Evolutionary conservation across 2,888 invertebrate genomes (phyloP), one percentile per base, ranked within the genome.

Genomic region (Ophion slaviceki): DNA sequence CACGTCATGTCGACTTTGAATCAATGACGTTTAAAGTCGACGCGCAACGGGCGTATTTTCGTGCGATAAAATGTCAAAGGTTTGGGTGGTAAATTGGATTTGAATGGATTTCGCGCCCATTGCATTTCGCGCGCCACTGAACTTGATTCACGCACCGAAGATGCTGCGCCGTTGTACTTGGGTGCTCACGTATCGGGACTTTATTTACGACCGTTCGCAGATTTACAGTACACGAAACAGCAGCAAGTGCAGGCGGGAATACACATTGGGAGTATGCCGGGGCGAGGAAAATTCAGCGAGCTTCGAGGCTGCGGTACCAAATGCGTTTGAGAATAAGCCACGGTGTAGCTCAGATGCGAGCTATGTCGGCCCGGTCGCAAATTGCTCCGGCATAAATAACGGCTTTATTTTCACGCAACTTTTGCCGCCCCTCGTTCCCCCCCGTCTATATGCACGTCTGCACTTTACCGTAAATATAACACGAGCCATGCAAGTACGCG

Each of bases 331-430:
- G 68, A 53, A 71, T 24, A 80, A 5, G 80, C 28, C 53, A 72
- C 53, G 76, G 45, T 64, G n/a, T 32, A 67, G 66, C 24, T 32
- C 40, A 10, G n/a, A 66, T 17, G 8, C 6, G 71, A 40, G 62
- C 59, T 66, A 32, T 59, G 66, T 81, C 53, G 11, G 53, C 53
- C 17, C 53, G 17, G 86, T 81, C 74, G 83, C 83, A 85, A 85
- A 87, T 88, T 88, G 80, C 78, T 77, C 53, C 82, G 82, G 87
- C 88, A 89, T 89, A 91, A 91, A 91, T 91, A 91, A 91, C 90
- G 88, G 88, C 89, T 89, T 90, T 88, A 91, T 91, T 91, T 92
- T 92, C 89, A 89, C 91, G 90, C 86, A 91, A 90, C 89, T 87
- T 72, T 36, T 80, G 61, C 80, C 85, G 53, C 14, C 76, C 75